Percentiles rank a stretch among this genome's conserved stretches.
Conservation (phyloP, 2,797 vertebrate genomes). For the Botia almorhae region DNA sequence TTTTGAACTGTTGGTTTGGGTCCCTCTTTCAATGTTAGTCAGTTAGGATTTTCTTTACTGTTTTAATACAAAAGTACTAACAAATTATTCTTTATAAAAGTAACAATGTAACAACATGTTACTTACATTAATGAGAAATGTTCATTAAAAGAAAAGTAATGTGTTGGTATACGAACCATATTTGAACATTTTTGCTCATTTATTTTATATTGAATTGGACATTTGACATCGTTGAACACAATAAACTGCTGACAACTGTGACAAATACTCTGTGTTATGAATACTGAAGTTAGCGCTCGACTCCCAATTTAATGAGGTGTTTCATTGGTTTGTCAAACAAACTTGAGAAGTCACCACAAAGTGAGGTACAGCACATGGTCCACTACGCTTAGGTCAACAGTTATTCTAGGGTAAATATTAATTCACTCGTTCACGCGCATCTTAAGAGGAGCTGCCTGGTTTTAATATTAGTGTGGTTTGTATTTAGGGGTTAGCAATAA, state of each 20-base stretch:
- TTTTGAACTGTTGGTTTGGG: neutral
- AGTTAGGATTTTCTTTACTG: neutral
- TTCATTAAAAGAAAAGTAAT: neutral
- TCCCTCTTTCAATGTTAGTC: neutral
- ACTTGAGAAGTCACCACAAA: conserved; percentile 47
- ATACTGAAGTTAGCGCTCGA: conserved; percentile 37
- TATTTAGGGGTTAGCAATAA: conserved; percentile 63
- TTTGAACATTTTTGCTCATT: neutral
- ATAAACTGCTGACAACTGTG: conserved; percentile 22
- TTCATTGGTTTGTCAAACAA: conserved; percentile 62
- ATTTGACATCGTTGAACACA: conserved; percentile 12
- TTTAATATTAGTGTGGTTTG: conserved; percentile 64
- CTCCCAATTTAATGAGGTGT: conserved; percentile 60
- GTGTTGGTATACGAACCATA: neutral
- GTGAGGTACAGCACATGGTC: conserved; percentile 49
- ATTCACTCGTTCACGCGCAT: conserved; percentile 66
- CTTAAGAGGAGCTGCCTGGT: conserved; percentile 65
- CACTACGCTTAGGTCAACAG: conserved; percentile 65
- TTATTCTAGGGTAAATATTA: conserved; percentile 68
- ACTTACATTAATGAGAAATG: neutral
- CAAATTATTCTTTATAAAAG: neutral
- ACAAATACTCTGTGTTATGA: conserved; percentile 8
- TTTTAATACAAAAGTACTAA: neutral
- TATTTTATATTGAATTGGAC: neutral
- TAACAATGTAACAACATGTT: neutral